Evolutionary conservation across 2,113 vertebrate genomes (phyloP).

Genomic region (Vulpes vulpes): DNA sequence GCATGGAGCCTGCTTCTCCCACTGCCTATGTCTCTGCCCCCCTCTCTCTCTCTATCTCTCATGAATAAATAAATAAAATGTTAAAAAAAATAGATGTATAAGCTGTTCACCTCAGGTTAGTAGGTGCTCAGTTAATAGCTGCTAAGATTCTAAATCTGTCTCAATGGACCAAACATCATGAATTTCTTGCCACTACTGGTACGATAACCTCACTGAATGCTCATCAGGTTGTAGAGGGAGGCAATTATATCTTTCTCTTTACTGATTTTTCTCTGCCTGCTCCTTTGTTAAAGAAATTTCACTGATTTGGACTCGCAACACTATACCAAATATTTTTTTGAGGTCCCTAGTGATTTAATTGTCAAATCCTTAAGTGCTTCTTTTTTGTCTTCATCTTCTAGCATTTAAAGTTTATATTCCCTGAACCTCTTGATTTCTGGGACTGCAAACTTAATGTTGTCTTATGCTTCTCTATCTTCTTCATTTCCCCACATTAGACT

Average conservation of each 20-base stretch:
- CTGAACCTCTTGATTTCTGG: background rate
- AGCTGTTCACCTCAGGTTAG: background rate
- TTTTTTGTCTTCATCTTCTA: slow-evolving; percentile 32
- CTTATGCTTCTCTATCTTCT: background rate
- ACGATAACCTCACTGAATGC: background rate
- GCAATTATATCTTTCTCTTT: background rate
- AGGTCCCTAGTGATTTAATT: background rate
- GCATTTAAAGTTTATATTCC: background rate
- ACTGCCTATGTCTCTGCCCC: no score
- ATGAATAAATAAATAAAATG: no score
- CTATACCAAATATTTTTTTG: background rate
- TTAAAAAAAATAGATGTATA: no score
- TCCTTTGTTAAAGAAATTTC: background rate
- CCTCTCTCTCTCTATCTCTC: no score
- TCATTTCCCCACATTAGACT: background rate
- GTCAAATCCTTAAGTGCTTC: background rate
- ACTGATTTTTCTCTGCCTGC: background rate
- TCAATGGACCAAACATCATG: background rate
- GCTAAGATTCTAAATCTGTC: background rate
- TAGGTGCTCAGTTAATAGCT: background rate
- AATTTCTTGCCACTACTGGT: background rate
- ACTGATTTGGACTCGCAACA: background rate
- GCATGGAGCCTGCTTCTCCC: no score
- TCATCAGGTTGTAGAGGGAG: background rate
- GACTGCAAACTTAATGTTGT: background rate